Conservation (phyloP, 2,113 vertebrate genomes). For the Callipepla squamata region DNA sequence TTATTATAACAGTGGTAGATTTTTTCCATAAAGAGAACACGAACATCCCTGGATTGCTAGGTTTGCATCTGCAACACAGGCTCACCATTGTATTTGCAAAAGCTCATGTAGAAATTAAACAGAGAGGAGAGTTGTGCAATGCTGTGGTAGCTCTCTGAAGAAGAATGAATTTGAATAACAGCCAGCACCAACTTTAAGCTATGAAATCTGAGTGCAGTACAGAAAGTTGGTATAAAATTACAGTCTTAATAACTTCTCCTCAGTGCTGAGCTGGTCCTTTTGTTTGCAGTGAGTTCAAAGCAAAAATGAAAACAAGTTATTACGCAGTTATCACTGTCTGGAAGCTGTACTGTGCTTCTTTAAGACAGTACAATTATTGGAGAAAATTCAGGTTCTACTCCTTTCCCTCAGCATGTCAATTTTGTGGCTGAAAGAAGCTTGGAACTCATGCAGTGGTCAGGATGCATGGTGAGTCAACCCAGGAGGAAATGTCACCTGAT, state of each 20-base stretch:
- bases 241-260: constrained; percentile 23
- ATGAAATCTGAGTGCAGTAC: background rate
- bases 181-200: background rate
- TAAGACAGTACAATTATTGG: background rate
- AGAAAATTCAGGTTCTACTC: background rate
- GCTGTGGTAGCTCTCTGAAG: background rate
- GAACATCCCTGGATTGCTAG: background rate
- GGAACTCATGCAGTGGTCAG: background rate
- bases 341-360: background rate
- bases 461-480: background rate
- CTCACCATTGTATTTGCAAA: background rate
- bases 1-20: background rate
- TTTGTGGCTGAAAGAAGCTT: background rate
- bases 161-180: background rate
- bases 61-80: background rate
- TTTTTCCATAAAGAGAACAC: background rate
- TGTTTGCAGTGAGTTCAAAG: constrained; percentile 19
- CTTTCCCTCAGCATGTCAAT: background rate
- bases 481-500: background rate
- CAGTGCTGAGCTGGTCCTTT: background rate
- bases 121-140: background rate
- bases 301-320: constrained; percentile 13
- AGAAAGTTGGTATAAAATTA: constrained; percentile 5
- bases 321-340: background rate
- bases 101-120: background rate